phyloP scores from a whole-genome alignment of 1,140 invertebrate species.

The Antheraea pernyi region DNA sequence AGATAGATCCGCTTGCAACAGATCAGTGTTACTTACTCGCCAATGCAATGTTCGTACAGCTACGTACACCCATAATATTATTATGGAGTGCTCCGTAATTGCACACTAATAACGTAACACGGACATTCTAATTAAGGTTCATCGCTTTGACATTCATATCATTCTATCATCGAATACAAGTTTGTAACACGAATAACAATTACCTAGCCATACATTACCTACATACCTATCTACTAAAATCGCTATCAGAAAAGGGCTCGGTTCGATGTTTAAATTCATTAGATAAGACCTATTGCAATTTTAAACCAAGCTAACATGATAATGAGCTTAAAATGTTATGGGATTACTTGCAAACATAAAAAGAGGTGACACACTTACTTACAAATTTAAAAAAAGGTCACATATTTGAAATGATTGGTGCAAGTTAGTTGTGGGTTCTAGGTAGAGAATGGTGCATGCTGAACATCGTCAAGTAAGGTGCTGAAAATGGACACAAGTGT shows the following conservation, averaged over 20 bases:
- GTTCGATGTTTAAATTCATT: constrained; percentile 58
- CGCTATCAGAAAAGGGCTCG: constrained; percentile 74
- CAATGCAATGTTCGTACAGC: constrained; percentile 40
- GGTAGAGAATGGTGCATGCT: constrained; percentile 77
- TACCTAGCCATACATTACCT: constrained; percentile 50
- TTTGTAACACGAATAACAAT: constrained; percentile 71
- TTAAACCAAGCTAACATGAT: constrained; percentile 67
- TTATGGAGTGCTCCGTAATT: constrained; percentile 55
- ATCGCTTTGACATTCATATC: constrained; percentile 78
- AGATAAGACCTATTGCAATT: constrained; percentile 70
- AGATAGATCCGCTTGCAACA: constrained; percentile 70
- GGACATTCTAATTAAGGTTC: constrained; percentile 77
- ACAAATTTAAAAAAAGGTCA: constrained; percentile 42
- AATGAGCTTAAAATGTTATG: constrained; percentile 55
- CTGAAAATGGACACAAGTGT: constrained; percentile 70
- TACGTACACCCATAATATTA: constrained; percentile 42
- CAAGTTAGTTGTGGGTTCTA: constrained; percentile 76
- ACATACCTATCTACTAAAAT: constrained; percentile 58
- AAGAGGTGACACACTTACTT: constrained; percentile 45
- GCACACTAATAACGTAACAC: constrained; percentile 76
- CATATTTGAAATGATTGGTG: constrained; percentile 65
- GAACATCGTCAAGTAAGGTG: constrained; percentile 69
- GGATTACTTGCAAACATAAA: constrained; percentile 50
- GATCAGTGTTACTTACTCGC: constrained; percentile 67
- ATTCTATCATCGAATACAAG: constrained; percentile 70